These are phyloP conservation scores for Halictus quadricinctus DNA, from an alignment of 2,888 invertebrate species.

Conservation along the genomic window DNA sequence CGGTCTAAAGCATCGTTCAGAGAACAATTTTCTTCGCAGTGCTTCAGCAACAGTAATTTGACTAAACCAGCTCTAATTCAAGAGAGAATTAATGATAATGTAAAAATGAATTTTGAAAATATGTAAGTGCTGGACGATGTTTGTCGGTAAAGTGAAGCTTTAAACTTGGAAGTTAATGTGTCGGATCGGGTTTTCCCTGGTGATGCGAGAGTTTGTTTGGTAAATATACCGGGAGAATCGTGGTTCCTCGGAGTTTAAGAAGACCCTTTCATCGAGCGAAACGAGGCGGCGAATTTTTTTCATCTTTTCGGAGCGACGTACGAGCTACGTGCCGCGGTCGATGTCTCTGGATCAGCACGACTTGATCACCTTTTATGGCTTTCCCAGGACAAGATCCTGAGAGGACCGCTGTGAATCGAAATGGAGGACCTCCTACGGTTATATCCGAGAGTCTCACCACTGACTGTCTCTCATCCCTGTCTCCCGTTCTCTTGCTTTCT, in stretches of 20 bases:
- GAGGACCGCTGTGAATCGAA: slow-evolving; percentile 61
- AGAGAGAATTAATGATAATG: neutral
- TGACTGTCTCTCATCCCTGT: neutral
- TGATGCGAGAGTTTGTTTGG: neutral
- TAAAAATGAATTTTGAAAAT: neutral
- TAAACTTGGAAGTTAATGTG: neutral
- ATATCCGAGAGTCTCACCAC: slow-evolving; percentile 42
- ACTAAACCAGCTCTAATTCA: too few relatives aligned
- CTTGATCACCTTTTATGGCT: slow-evolving; percentile 68
- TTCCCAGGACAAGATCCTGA: slow-evolving; percentile 66
- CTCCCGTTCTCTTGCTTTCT: slow-evolving; percentile 2
- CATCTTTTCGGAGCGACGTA: slow-evolving; percentile 39
- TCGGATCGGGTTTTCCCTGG: neutral
- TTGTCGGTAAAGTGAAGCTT: neutral
- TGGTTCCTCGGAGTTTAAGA: slow-evolving; percentile 16
- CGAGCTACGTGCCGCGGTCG: slow-evolving; percentile 56
- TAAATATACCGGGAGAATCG: neutral
- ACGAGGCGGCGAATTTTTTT: slow-evolving; percentile 42
- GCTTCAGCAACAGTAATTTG: too few relatives aligned
- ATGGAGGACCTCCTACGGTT: slow-evolving; percentile 69
- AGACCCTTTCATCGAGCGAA: slow-evolving; percentile 11
- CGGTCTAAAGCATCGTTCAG: too few relatives aligned
- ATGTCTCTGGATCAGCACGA: slow-evolving; percentile 53
- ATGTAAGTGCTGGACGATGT: neutral
- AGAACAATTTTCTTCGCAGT: too few relatives aligned